These are phyloP conservation scores for Camponotus vicinus DNA, from an alignment of 1,140 invertebrate species.

Conservation along the genomic window DNA sequence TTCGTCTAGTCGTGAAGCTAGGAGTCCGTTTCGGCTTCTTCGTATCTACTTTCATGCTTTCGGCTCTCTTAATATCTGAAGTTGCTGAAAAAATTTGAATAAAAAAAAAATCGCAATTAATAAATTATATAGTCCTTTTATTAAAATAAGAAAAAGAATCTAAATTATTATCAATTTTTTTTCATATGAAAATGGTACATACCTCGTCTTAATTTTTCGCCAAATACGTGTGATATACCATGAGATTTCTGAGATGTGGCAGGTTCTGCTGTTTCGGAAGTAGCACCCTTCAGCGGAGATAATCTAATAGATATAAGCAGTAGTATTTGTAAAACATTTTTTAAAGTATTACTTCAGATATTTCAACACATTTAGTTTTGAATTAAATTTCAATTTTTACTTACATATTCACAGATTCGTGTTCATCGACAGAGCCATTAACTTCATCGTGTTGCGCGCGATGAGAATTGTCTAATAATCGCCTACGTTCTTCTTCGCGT, in stretches of 20 bases:
- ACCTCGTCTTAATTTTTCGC: constrained; percentile 89
- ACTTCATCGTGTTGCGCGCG: constrained; percentile 85
- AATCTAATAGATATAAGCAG: constrained; percentile 62
- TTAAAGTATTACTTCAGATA: constrained; percentile 28
- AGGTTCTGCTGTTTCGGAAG: constrained; percentile 73
- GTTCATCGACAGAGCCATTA: constrained; percentile 85
- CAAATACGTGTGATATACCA: constrained; percentile 90
- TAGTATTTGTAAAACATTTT: not conserved
- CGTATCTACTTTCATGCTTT: constrained; percentile 94
- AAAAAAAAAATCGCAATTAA: not conserved
- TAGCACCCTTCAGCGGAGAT: constrained; percentile 78
- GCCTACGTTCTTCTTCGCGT: constrained; percentile 90
- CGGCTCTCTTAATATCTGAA: constrained; percentile 92
- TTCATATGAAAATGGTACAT: constrained; percentile 58
- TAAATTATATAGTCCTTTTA: not conserved
- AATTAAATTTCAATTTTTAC: not conserved
- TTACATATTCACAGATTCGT: constrained; percentile 82
- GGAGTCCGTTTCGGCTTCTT: constrained; percentile 95
- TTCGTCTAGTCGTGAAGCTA: constrained; percentile 96
- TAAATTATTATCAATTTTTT: constrained; percentile 5
- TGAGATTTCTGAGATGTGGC: constrained; percentile 82
- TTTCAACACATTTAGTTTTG: constrained; percentile 12
- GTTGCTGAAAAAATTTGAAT: constrained; percentile 82
- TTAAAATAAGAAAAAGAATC: not conserved
- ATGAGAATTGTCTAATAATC: constrained; percentile 79